Evolutionary conservation across 2,797 vertebrate genomes (phyloP), one percentile per base, ranked within the genome.

Genomic region (Cossypha heuglini): DNA sequence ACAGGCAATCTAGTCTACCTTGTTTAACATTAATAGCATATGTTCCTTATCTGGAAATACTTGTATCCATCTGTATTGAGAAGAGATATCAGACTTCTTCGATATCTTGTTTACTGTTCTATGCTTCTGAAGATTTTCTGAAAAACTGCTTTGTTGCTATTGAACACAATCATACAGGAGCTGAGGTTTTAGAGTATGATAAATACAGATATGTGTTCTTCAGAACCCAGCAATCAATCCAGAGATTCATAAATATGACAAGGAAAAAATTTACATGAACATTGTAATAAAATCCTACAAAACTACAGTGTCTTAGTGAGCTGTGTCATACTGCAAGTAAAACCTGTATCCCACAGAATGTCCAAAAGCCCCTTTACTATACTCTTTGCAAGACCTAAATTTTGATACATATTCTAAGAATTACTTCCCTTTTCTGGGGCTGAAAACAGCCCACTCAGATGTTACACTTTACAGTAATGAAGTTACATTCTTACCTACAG

Each of bases 401-500:
- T 83, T 73, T 48, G 40, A n/a, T 43, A 58, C 5, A 26, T 52
- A n/a, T 26, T 68, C 13, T 40, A 51, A 81, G 31, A 81, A 76
- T 13, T 1, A 37, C 10, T 66, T 74, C 45, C 24, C 86, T 83
- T 63, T 58, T n/a, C 43, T 31, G 37, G 4, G 26, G 12, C 16
- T 72, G 45, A 48, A 51, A 51, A 51, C 2, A 6, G 16, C 52
- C 20, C 35, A 21, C 52, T 67, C 35, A 59, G 16, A 21, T 0
- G 3, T 55, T 61, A 40, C 25, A 31, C 31, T 67, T 61, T 52
- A 43, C 14, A 75, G 61, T 35, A 55, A 22, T 11, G 17, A 68
- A 35, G 33, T 28, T 51, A 66, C n/a, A 26, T 49, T 98, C 98
- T 98, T 98, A 98, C 98, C 98, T 68, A 98, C 92, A 64, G 98